Conservation (phyloP, 2,797 vertebrate genomes). For the Sylvilagus floridanus region DNA sequence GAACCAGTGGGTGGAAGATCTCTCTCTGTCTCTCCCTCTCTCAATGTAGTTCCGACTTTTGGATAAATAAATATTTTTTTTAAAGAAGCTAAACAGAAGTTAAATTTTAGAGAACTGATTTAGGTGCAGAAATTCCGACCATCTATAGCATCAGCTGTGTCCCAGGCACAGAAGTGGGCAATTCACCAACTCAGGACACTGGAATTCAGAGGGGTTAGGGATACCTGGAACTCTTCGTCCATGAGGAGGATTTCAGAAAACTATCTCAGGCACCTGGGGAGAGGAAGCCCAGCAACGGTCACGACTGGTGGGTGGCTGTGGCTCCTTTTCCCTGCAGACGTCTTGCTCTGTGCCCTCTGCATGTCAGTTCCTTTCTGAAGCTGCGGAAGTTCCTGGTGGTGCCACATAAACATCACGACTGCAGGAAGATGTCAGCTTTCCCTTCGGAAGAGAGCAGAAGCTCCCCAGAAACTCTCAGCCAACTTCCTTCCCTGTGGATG, state of each 20-base stretch:
- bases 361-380: neutral
- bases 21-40: too few species aligned
- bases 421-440: neutral
- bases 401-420: neutral
- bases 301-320: fast-evolving
- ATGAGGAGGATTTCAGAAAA: neutral
- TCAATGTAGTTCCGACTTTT: too few species aligned
- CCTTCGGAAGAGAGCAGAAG: neutral
- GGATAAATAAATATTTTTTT: too few species aligned
- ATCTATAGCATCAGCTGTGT: fast-evolving
- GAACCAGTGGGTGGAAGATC: too few species aligned
- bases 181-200: too few species aligned
- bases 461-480: neutral
- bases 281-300: neutral
- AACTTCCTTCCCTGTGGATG: neutral
- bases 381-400: neutral
- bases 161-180: neutral
- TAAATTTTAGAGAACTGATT: neutral
- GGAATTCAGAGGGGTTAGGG: neutral
- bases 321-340: neutral
- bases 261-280: fast-evolving
- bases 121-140: fast-evolving
- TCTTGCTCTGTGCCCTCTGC: neutral
- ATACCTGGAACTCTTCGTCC: too few species aligned
- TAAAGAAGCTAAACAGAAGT: neutral